A percentile compares a stretch with the other conserved stretches of the same genome.
Conservation (phyloP, 2,888 invertebrate species). For the Meiosimyza platycephala region DNA sequence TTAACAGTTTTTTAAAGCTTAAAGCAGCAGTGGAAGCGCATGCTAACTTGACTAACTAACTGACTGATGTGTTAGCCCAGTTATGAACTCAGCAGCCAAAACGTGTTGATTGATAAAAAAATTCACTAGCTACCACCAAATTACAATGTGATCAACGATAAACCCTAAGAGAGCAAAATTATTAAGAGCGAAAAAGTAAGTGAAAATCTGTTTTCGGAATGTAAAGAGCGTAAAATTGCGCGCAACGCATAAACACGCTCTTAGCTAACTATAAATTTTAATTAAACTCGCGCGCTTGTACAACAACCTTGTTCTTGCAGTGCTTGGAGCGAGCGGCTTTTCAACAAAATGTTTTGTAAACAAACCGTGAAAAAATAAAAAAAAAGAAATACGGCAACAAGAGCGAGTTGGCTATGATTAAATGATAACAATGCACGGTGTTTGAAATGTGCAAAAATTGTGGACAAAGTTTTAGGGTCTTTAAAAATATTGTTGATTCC, state of each 20-base stretch:
- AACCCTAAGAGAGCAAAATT: neutral
- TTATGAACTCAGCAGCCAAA: conserved; percentile 4
- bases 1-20: conserved; percentile 36
- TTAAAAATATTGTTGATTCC: no score
- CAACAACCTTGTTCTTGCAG: neutral
- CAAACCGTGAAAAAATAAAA: neutral
- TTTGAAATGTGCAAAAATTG: no score
- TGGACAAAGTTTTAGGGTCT: no score
- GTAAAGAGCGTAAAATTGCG: neutral
- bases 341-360: neutral
- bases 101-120: conserved; percentile 7
- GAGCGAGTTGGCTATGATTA: neutral
- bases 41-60: neutral
- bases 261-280: neutral
- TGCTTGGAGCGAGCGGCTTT: neutral
- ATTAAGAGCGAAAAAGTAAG: neutral
- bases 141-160: conserved; percentile 5
- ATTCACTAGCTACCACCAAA: neutral
- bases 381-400: neutral
- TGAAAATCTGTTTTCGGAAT: no score
- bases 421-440: neutral
- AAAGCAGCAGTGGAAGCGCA: conserved; percentile 2
- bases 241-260: neutral
- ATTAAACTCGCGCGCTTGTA: neutral
- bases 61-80: conserved; percentile 5